Base-by-base conservation (phyloP, 2,797 vertebrate species). In the Esox masquinongy region DNA sequence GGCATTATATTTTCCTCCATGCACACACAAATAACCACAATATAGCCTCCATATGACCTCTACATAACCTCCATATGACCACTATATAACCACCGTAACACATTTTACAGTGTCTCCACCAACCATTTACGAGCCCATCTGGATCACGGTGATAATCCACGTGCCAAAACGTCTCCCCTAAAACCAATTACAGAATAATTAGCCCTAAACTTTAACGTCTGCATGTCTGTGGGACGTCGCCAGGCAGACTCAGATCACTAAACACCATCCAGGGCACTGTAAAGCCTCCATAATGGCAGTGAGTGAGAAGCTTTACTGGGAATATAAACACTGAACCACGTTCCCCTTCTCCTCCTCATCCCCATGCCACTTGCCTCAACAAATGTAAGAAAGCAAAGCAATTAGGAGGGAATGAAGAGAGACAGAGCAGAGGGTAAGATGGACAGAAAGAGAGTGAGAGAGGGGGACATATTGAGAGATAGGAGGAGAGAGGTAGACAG, bases 361-460 rank as follows among this genome's bases (percentile, higher is more conserved):
- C 12, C n/a, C 63, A 68, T 70, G 67, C 67, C 36, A 68, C 53
- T 70, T 26, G 66, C 51, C 59, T 72, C 56, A 70, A 75, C 71
- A 59, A 81, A 79, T 73, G 72, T 24, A 68, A 67, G 74, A 70
- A 50, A 53, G 73, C 73, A 83, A 80, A 63, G 43, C 63, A 69
- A 78, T 78, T 75, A 70, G 72, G 64, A 72, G 71, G 61, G 64
- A 53, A 0, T 56, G 66, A 49, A 0, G 17, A 53, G 43, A 61
- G 61, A 73, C 75, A 14, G 9, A 19, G 15, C 24, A 43, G 36
- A 36, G 0, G 29, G n/a, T 4, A 12, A 24, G 12, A 34, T 3
- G 0, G 16, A 19, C 26, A 19, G 16, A 15, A 4, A n/a, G 26
- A 34, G 14, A 34, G 29, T 16, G 11, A 34, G 29, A 34, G 14